Conservation (phyloP, 2,113 vertebrate species). For the Thinocorus orbignyianus region DNA sequence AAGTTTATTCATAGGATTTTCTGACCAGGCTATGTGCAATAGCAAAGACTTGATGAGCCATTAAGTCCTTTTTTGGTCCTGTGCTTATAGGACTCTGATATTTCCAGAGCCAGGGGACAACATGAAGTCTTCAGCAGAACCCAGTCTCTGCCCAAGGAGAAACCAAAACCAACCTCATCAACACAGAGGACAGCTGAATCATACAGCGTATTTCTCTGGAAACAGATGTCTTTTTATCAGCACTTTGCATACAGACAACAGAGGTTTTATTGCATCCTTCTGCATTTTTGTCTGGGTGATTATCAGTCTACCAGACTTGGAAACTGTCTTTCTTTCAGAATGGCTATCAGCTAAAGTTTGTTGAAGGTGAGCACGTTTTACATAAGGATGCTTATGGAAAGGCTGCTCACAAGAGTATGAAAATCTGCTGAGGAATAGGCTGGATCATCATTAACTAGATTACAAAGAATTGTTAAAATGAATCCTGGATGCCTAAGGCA, state of each 20-base stretch:
- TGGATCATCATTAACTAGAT: neutral
- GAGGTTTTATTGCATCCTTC: neutral
- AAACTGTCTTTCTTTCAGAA: neutral
- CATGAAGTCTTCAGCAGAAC: neutral
- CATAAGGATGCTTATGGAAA: neutral
- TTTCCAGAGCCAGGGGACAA: neutral
- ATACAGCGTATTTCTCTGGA: accelerated
- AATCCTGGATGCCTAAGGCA: neutral
- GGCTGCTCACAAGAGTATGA: neutral
- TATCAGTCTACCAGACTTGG: neutral
- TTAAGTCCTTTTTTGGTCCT: neutral
- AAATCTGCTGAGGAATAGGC: neutral
- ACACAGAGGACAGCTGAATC: neutral
- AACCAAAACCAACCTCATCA: neutral
- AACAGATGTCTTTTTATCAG: neutral
- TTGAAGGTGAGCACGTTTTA: neutral
- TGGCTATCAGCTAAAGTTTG: neutral
- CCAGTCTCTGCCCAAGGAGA: neutral
- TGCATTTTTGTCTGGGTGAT: neutral
- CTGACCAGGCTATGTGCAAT: neutral
- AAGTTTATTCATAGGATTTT: neutral
- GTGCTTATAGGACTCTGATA: neutral
- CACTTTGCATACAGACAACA: neutral
- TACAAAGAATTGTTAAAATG: neutral
- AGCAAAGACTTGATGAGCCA: neutral